Evolutionary conservation across 1,140 invertebrate species (phyloP), one percentile per base, ranked within the genome.

Genomic region (Oedothorax gibbosus): DNA sequence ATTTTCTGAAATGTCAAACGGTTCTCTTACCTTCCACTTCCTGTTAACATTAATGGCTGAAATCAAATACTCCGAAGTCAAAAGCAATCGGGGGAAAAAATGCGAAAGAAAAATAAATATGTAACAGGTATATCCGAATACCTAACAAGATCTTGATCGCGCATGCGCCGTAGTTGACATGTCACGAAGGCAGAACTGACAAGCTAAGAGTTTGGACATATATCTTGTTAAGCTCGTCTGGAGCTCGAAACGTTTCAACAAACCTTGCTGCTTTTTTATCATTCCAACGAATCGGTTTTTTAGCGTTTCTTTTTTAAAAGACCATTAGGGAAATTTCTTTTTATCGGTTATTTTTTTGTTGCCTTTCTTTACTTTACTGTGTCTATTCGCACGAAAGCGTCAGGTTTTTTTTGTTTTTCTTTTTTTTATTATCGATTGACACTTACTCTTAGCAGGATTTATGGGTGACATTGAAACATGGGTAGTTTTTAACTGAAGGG

Each of bases 301-400:
- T 20, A 21, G 20, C n/a, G 51, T 18, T 53, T 71, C 12, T 18
- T n/a, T 20, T 20, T 54, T 7, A 15, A 15, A 14, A 51, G 50
- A 53, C 69, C 69, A 71, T 71, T 71, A 71, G 51, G 69, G 69
- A 71, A 71, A 71, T 71, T 71, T 71, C 20, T 69, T 71, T 71
- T 71, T 53, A 71, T 71, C 50, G 50, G 4, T 60, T n/a, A n/a
- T n/a, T 35, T 35, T 35, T 35, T 35, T 35, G 1, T 35, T 35
- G 57, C 35, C 50, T 0, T 18, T 71, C 69, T 71, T 54, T 20
- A 11, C 50, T 53, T 71, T 53, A 53, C 20, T 71, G n/a, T 71
- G 11, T 35, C 51, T 6, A n/a, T 71, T 53, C n/a, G 54, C 12
- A 18, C 69, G 69, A 51, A 71, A 53, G 54, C 20, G 35, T 50